Percentiles rank a stretch among this genome's conserved stretches.
Evolutionary conservation across 2,888 invertebrate species (phyloP).

Genomic region (Noctua comes): DNA sequence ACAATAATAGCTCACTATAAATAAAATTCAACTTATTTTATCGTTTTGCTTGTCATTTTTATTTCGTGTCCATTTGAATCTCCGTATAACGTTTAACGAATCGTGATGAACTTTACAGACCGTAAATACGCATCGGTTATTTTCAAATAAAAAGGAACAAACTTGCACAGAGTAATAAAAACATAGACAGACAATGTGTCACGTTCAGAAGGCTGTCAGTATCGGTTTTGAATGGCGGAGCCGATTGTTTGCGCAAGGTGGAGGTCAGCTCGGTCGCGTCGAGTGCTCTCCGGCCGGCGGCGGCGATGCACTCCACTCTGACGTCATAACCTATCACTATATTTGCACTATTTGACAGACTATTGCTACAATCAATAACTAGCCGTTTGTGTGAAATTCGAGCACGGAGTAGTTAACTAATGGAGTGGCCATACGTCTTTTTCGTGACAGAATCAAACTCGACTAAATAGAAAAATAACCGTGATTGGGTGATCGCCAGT

Average conservation of each 20-base stretch:
- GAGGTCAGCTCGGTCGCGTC: constrained; percentile 55
- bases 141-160: constrained; percentile 34
- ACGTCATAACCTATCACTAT: constrained; percentile 55
- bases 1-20: background rate
- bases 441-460: constrained; percentile 14
- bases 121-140: constrained; percentile 36
- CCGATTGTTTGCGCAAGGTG: constrained; percentile 57
- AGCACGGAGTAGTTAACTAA: constrained; percentile 4
- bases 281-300: constrained; percentile 35
- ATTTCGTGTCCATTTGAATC: constrained; percentile 28
- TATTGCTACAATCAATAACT: constrained; percentile 43
- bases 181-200: constrained; percentile 59
- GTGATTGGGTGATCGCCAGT: constrained; percentile 35
- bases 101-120: constrained; percentile 40
- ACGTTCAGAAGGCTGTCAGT: constrained; percentile 57
- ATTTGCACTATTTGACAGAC: constrained; percentile 55
- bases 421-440: constrained; percentile 10
- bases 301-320: constrained; percentile 51
- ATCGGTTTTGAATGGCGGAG: constrained; percentile 50
- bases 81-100: constrained; percentile 19
- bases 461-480: constrained; percentile 38
- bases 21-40: constrained; percentile 1
- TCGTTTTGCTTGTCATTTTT: constrained; percentile 19
- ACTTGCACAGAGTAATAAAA: constrained; percentile 52
- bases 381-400: constrained; percentile 13